Conservation (phyloP, 2,888 invertebrate species). For the Caenorhabditis sulstoni region DNA sequence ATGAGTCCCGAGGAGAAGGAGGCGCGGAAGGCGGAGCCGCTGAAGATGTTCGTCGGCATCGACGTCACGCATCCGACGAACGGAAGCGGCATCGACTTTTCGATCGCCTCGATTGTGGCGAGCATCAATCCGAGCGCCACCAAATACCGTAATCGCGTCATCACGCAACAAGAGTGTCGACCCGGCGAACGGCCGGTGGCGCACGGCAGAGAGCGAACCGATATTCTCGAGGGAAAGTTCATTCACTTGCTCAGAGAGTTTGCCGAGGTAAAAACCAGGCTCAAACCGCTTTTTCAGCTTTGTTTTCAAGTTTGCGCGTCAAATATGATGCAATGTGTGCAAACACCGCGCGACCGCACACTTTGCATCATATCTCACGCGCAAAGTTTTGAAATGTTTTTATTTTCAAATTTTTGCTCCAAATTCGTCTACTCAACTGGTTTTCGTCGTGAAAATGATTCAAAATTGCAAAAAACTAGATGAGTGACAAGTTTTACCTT, state of each 20-base stretch:
- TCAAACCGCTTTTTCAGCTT: neutral
- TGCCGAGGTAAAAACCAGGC: no score
- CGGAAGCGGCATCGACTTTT: constrained; percentile 46
- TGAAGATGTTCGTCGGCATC: constrained; percentile 67
- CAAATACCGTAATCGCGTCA: constrained; percentile 33
- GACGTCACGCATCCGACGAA: constrained; percentile 70
- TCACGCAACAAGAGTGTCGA: constrained; percentile 25
- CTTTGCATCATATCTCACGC: no score
- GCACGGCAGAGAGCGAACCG: constrained; percentile 40
- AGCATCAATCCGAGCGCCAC: constrained; percentile 60
- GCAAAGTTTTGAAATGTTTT: no score
- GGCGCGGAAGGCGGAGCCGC: constrained; percentile 21
- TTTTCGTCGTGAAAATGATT: no score
- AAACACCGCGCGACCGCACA: no score
- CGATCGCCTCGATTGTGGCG: constrained; percentile 64
- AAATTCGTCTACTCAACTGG: no score
- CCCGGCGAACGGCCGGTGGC: constrained; percentile 18
- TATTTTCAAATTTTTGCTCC: no score
- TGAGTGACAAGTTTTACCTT: no score
- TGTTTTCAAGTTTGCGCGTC: neutral
- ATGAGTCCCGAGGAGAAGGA: constrained; percentile 47
- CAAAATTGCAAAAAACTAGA: no score
- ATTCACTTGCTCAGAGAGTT: constrained; percentile 19
- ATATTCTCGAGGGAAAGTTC: constrained; percentile 46
- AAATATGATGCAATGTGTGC: no score